These are phyloP conservation scores for Grapholita molesta DNA, from an alignment of 1,140 invertebrate genomes.

Conservation along the genomic window DNA sequence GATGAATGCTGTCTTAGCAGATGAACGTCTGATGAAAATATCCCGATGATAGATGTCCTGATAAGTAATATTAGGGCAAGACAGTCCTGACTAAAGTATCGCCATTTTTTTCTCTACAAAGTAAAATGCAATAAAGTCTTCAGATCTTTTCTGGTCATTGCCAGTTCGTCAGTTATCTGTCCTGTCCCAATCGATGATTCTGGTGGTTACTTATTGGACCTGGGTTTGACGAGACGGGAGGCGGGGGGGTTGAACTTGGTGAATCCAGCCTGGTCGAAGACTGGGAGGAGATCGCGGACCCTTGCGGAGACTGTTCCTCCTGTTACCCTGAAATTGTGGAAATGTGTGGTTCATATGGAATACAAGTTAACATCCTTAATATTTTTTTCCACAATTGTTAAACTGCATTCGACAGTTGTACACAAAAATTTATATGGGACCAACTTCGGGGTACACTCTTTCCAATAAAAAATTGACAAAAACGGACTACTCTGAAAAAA, in stretches of 20 bases:
- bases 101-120: no score
- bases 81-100: background rate
- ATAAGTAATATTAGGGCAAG: background rate
- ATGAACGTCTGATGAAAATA: background rate
- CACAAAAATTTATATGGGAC: no score
- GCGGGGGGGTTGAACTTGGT: slow-evolving; percentile 87
- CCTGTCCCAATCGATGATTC: background rate
- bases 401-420: no score
- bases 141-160: background rate
- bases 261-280: slow-evolving; percentile 90
- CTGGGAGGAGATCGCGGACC: slow-evolving; percentile 87
- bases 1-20: background rate
- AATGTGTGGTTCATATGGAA: background rate
- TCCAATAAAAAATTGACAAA: no score
- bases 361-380: no score
- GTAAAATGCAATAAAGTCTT: no score
- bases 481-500: no score
- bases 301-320: slow-evolving; percentile 81
- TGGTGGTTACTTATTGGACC: slow-evolving; percentile 47
- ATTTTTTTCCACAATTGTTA: no score
- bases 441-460: no score
- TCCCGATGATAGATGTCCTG: background rate
- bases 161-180: background rate
- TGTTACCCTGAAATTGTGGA: slow-evolving; percentile 70
- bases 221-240: slow-evolving; percentile 87